phyloP scores from a whole-genome alignment of 2,888 invertebrate genomes.

The Ormyrus labotus region DNA sequence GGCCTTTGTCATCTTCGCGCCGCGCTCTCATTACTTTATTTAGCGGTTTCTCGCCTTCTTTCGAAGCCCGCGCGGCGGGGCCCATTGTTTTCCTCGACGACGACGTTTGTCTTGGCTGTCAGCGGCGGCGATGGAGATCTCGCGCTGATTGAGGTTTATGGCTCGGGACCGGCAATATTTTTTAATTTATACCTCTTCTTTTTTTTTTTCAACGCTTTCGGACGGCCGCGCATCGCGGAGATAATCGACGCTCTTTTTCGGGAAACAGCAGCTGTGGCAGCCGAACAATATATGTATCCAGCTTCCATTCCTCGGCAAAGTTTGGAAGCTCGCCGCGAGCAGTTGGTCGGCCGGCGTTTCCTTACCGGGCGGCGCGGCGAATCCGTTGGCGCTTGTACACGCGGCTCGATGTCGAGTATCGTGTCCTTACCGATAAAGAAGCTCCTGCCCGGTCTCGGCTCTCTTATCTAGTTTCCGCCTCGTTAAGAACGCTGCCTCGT shows the following conservation, averaged over 20 bases:
- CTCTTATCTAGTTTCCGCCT: constrained; percentile 58
- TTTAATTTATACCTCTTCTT: too few relatives aligned
- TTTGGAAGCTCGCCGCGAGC: too few relatives aligned
- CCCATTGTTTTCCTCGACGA: background rate
- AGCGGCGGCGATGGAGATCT: too few relatives aligned
- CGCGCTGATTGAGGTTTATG: too few relatives aligned
- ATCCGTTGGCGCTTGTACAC: constrained; percentile 22
- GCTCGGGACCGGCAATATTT: too few relatives aligned
- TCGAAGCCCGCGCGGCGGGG: too few relatives aligned
- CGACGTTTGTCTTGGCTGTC: background rate
- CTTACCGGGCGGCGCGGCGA: background rate
- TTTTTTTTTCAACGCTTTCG: too few relatives aligned
- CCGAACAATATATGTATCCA: too few relatives aligned
- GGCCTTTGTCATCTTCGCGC: constrained; percentile 36
- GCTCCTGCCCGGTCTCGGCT: constrained; percentile 23
- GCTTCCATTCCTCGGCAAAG: too few relatives aligned
- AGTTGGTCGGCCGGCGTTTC: background rate
- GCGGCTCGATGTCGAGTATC: constrained; percentile 30
- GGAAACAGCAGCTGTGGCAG: too few relatives aligned
- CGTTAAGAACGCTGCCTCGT: constrained; percentile 46
- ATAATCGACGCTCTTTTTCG: too few relatives aligned
- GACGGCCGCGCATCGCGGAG: too few relatives aligned
- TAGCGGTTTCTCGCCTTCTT: constrained; percentile 1
- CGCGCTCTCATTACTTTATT: constrained; percentile 13
- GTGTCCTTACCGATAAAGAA: constrained; percentile 51